These are phyloP conservation scores for Hydrotaea cyrtoneurina DNA, from an alignment of 2,888 invertebrate genomes.

Conservation along the genomic window DNA sequence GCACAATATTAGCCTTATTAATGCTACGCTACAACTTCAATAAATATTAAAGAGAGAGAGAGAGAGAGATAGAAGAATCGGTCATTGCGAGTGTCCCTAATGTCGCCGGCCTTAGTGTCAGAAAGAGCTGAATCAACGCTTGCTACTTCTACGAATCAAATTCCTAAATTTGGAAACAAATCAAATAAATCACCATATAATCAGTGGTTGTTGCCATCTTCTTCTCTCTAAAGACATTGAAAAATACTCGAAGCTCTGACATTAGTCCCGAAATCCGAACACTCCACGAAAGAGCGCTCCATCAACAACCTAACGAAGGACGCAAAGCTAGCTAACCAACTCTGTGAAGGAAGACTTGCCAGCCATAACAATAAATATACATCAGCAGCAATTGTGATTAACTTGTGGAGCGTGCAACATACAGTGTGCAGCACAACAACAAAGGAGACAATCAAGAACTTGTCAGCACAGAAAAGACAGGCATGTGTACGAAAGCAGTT, in stretches of 20 bases:
- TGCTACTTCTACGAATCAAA: slow-evolving; percentile 69
- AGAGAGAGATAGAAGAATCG: background rate
- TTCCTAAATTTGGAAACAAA: slow-evolving; percentile 70
- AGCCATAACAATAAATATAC: slow-evolving; percentile 70
- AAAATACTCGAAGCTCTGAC: slow-evolving; percentile 36
- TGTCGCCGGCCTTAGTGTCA: background rate
- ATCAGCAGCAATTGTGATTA: slow-evolving; percentile 70
- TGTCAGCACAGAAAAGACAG: background rate
- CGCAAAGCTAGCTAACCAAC: background rate
- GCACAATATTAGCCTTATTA: too few relatives aligned
- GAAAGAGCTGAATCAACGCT: slow-evolving; percentile 51
- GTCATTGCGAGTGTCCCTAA: slow-evolving; percentile 35
- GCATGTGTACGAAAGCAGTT: slow-evolving; percentile 57
- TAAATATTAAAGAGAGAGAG: slow-evolving; percentile 40
- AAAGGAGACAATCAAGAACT: slow-evolving; percentile 51
- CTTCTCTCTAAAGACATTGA: slow-evolving; percentile 55
- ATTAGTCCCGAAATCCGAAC: slow-evolving; percentile 33
- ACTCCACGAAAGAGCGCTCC: background rate
- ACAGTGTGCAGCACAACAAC: slow-evolving; percentile 44
- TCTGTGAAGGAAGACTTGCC: slow-evolving; percentile 19
- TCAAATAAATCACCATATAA: slow-evolving; percentile 72
- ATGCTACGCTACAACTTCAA: slow-evolving; percentile 59
- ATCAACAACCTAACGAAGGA: background rate
- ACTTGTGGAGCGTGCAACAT: slow-evolving; percentile 61
- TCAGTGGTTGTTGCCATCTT: slow-evolving; percentile 59